Percentiles rank a stretch among this genome's conserved stretches.
These are phyloP conservation scores for Ptychodera flava DNA, from an alignment of 35 echinoderm and acorn worm genomes.

Conservation along the genomic window DNA sequence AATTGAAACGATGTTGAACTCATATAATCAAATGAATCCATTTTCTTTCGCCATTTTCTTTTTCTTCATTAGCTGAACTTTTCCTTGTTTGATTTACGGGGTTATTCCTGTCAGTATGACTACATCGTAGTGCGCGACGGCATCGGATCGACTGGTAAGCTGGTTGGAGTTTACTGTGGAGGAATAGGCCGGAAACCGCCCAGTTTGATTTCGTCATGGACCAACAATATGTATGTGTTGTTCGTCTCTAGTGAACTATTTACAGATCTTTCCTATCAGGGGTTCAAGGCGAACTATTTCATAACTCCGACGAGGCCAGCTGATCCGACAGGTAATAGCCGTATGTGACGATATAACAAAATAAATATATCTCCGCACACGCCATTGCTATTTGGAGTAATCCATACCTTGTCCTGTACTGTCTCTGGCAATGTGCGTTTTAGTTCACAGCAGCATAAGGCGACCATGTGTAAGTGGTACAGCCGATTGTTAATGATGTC, in stretches of 20 bases:
- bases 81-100: neutral
- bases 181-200: neutral
- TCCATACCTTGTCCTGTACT: neutral
- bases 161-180: neutral
- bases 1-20: neutral
- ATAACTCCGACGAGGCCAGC: neutral
- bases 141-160: neutral
- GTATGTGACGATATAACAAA: neutral
- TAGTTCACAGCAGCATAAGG: neutral
- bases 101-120: neutral
- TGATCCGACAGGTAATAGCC: neutral
- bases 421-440: neutral
- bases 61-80: neutral
- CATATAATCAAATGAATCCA: too few relatives aligned
- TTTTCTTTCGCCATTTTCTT: neutral
- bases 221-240: neutral
- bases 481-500: too few relatives aligned
- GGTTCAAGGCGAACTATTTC: neutral
- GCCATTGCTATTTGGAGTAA: neutral
- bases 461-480: too few relatives aligned
- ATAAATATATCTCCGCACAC: neutral
- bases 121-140: neutral
- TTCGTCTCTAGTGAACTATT: neutral
- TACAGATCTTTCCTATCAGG: neutral
- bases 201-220: neutral